phyloP scores from a whole-genome alignment of 2,888 invertebrate species.

The Prenolepis imparis region DNA sequence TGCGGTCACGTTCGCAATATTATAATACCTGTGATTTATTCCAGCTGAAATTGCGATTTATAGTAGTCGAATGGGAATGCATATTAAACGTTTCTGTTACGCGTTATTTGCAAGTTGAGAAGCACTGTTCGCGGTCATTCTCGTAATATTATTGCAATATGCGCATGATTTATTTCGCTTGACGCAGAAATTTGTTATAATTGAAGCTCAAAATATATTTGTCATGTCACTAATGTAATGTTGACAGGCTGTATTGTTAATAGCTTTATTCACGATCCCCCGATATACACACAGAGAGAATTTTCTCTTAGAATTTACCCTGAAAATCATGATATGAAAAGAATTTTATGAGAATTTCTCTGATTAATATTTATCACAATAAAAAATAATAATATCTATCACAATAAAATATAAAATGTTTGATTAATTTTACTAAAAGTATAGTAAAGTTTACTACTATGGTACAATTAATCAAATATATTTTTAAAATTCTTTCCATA shows the following conservation, averaged over 20 bases:
- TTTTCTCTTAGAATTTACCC: too few relatives aligned
- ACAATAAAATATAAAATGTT: too few relatives aligned
- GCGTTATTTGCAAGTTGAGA: conserved; percentile 2
- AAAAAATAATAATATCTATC: too few relatives aligned
- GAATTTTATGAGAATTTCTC: too few relatives aligned
- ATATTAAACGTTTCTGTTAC: not conserved
- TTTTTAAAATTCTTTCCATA: too few relatives aligned
- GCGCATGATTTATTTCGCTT: not conserved
- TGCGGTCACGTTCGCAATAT: not conserved
- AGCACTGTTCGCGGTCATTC: conserved; percentile 2
- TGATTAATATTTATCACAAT: too few relatives aligned
- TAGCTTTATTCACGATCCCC: not conserved
- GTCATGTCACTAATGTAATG: not conserved
- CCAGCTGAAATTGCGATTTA: conserved; percentile 8
- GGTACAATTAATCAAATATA: too few relatives aligned
- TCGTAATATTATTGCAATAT: not conserved
- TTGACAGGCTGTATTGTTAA: not conserved
- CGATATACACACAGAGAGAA: too few relatives aligned
- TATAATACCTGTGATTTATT: conserved; percentile 19
- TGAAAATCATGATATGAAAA: too few relatives aligned
- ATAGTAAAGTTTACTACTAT: too few relatives aligned
- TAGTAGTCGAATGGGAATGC: not conserved
- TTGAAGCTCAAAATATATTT: not conserved
- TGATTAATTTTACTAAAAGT: too few relatives aligned
- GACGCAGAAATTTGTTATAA: not conserved